Evolutionary conservation across 2,888 invertebrate genomes (phyloP), one percentile per base, ranked within the genome.

Genomic region (Oxycera nigricornis): DNA sequence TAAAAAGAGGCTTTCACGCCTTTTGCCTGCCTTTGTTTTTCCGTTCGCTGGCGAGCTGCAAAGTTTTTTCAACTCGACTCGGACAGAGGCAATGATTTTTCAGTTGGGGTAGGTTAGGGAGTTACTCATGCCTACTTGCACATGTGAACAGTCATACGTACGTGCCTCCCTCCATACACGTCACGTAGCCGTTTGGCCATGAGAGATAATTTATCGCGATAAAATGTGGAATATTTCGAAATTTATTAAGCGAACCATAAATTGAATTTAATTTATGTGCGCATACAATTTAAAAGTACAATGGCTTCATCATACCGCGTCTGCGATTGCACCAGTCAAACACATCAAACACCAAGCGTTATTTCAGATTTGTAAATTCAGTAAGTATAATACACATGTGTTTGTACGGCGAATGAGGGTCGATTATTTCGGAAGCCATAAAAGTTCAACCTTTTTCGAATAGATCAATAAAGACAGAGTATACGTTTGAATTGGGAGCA

Each of bases 81-180:
- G 17, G 11, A n/a, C 28, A 7, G 52, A 55, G 22, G 31, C 55
- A 70, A 70, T 52, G 55, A 22, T 26, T 28, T 70, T 70, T 50
- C 31, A 31, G 26, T 70, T 70, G 70, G 55, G 70, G 70, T 70
- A 52, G 70, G 70, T 70, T 55, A 52, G 52, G 70, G 35, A 70
- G 20, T 70, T 70, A 65, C 65, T 65, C 65, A 65, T 65, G 3
- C 61, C 20, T 6, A 55, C n/a, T n/a, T 61, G 46, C 46, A 31
- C 26, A 31, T 59, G 24, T 24, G 30, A 9, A 28, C 31, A 61
- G n/a, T 28, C 17, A 17, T 20, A 24, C 24, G 22, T 24, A 55
- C 46, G 1, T 22, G 50, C 11, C 9, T 7, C 14, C 17, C 4
- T 50, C 6, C 24, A 41, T 65, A 41, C 14, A 41, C 31, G 59